Percentiles rank a stretch among this genome's conserved stretches.
These are phyloP conservation scores for Conops quadrifasciatus DNA, from an alignment of 2,888 invertebrate species.

Conservation along the genomic window DNA sequence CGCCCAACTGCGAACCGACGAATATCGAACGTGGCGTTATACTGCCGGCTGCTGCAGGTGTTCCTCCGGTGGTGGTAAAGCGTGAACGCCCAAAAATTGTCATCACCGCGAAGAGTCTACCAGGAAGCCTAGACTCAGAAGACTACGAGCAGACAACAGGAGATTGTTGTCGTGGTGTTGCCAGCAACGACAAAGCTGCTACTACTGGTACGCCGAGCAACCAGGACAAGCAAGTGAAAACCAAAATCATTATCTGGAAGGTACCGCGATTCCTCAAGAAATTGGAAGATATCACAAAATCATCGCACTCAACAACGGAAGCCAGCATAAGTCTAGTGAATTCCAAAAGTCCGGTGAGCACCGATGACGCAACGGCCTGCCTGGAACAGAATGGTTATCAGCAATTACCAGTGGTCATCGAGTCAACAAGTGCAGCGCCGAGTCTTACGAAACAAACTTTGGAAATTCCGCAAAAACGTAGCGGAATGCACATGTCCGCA, in stretches of 20 bases:
- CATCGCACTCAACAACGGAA: constrained; percentile 38
- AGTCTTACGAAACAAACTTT: constrained; percentile 57
- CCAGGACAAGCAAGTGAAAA: constrained; percentile 67
- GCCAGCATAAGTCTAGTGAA: constrained; percentile 43
- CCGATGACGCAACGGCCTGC: constrained; percentile 54
- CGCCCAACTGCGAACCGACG: constrained; percentile 52
- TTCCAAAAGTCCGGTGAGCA: constrained; percentile 36
- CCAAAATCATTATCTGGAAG: constrained; percentile 72
- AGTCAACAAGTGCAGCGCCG: constrained; percentile 65
- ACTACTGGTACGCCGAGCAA: constrained; percentile 45
- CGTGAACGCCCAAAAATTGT: constrained; percentile 66
- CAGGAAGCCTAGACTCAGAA: constrained; percentile 83
- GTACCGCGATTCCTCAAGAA: constrained; percentile 75
- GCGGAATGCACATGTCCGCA: constrained; percentile 34
- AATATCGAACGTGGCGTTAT: constrained; percentile 56
- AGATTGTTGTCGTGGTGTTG: constrained; percentile 54
- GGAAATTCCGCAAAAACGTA: constrained; percentile 63
- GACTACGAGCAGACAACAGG: constrained; percentile 73
- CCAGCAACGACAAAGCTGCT: constrained; percentile 23
- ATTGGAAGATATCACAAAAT: constrained; percentile 65
- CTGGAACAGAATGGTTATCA: constrained; percentile 68
- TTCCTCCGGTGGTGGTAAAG: constrained; percentile 54
- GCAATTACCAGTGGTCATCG: constrained; percentile 74
- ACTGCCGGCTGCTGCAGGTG: constrained; percentile 49
- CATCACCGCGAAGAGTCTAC: constrained; percentile 77